Base-by-base conservation (phyloP, 2,888 invertebrate genomes). In the Dinocampus coccinellae region DNA sequence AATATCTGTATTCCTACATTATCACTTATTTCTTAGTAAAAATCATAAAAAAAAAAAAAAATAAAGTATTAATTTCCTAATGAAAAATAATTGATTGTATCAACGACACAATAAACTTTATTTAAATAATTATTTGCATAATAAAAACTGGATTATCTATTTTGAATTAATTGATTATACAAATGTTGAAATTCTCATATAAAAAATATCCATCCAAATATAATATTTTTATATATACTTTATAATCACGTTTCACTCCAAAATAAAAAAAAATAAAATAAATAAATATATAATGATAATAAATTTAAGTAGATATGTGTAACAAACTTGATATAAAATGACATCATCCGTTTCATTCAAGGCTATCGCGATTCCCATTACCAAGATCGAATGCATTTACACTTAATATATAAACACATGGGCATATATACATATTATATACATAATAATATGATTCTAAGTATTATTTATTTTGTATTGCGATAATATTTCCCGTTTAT, bases 341-440 rank as follows among this genome's bases (percentile, higher is more conserved):
- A 72, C 66, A 65, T 74, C 72, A 72, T 72, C 47, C 39, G 33
- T 53, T 53, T 9, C 57, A 62, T 62, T 69, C 69, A 69, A 72
- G 69, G 74, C 42, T 72, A 61, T 29, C 13, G 24, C 16, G 62
- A 24, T 62, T 26, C 9, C 20, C 16, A 47, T 58, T 13, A 13
- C 52, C 29, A 34, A 36, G 1, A 16, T 47, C 11, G 11, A 11
- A 47, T 47, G 42, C 34, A 64, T 9, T 47, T 29, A 39, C 62
- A 39, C 22, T 42, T 22, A 34, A 62, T 57, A 58, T 34, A 33
- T 39, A 70, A 70, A 22, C 2, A 53, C 7, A 52, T 52, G 22
- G 7, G 10, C 16, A 42, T 42, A 16, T 42, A 42, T 10, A 42
- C 10, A 42, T 3, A 6, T 2, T 53, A 7, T 29, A 29, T 29